phyloP scores from a whole-genome alignment of 2,113 vertebrate species.

The Heteronetta atricapilla region DNA sequence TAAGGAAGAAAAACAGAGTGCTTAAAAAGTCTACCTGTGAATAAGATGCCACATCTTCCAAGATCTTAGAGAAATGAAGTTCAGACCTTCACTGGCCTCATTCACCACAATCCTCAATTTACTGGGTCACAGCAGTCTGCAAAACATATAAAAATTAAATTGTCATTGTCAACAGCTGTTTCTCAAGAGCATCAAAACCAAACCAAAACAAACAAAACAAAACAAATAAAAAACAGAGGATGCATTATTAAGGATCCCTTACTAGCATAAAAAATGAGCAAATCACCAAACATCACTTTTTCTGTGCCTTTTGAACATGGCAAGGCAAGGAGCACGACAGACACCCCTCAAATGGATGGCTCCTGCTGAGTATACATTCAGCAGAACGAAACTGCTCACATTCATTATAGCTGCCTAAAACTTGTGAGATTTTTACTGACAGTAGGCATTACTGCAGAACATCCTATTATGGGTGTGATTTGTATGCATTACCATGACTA shows the following conservation, averaged over 20 bases:
- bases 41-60: conserved; percentile 28
- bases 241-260: not conserved
- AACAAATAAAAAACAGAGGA: not conserved
- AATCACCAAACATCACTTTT: not conserved
- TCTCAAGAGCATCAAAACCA: not conserved
- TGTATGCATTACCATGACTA: conserved; percentile 14
- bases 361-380: not conserved
- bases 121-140: not conserved
- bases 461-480: not conserved
- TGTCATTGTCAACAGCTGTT: not conserved
- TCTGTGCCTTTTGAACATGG: not conserved
- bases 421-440: not conserved
- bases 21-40: conserved; percentile 39
- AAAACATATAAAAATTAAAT: not conserved
- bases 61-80: not conserved
- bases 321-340: not conserved
- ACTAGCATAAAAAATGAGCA: not conserved
- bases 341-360: not conserved
- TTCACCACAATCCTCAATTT: not conserved
- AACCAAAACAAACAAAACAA: not conserved
- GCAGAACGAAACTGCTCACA: not conserved
- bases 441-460: not conserved
- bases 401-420: not conserved
- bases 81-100: not conserved
- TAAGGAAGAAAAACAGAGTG: not conserved